Base-by-base conservation (phyloP, 2,113 vertebrate genomes). In the Nothobranchius kuhntae region DNA sequence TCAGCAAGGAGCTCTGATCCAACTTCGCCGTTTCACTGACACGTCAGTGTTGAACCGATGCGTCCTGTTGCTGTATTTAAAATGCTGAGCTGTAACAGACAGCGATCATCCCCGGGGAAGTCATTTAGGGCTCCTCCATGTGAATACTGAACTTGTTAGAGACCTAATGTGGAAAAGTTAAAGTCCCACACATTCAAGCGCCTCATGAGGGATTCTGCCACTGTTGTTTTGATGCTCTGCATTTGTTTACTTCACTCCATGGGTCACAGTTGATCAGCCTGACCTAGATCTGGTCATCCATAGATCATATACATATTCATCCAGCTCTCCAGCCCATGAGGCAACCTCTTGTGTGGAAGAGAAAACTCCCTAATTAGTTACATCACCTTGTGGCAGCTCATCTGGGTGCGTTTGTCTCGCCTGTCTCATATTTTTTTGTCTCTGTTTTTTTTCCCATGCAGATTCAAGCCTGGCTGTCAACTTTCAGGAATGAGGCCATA, bases 301-400 rank as follows among this genome's bases (percentile, higher is more conserved):
- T 53, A 48, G 67, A 65, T 76, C 77, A 0, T 79, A 83, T 89
- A 73, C 86, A 91, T 91, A 91, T 89, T 86, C 83, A 89, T 77
- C 0, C 65, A 52, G 69, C 48, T 83, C 76, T 66, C 80, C 76
- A 81, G 80, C 85, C 87, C 83, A 86, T 54, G 45, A 80, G 63
- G 78, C 64, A 55, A 54, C 74, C 80, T 71, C 76, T 66, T 69
- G 70, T 87, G 85, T 46, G 0, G 72, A 73, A 63, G 83, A 74
- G 73, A 81, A 86, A 88, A 80, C 75, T 82, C 73, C 75, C 66
- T 89, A 86, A 90, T 90, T 88, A 87, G 81, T 59, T 68, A 69
- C 59, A 77, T 83, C 75, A 86, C 77, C 61, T 4, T 2, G 68
- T 52, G 71, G 75, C 80, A 80, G 75, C 73, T 78, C 75, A 46